phyloP scores from a whole-genome alignment of 2,797 vertebrate genomes.

The Mus spretus region DNA sequence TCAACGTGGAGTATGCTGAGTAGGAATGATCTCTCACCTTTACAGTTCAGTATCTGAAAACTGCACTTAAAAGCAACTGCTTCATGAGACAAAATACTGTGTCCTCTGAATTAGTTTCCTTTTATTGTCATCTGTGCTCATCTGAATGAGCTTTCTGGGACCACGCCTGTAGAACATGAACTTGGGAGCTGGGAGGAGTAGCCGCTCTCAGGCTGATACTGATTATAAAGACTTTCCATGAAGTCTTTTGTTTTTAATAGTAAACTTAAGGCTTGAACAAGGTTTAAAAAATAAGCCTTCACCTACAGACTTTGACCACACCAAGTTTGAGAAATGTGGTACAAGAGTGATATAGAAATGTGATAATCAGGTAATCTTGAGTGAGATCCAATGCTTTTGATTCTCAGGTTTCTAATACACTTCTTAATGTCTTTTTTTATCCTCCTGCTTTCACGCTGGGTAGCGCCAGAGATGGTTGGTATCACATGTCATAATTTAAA shows the following conservation, averaged over 20 bases:
- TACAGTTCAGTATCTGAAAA: neutral
- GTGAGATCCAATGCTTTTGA: slow-evolving; percentile 1
- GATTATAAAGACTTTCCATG: neutral
- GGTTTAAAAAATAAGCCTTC: neutral
- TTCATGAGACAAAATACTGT: neutral
- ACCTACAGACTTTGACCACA: neutral
- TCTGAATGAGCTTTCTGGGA: neutral
- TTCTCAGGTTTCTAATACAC: slow-evolving; percentile 64
- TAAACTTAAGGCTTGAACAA: neutral
- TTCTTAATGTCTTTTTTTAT: slow-evolving; percentile 85
- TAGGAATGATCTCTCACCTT: neutral
- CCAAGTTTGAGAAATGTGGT: neutral
- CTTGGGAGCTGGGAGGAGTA: rapidly evolving
- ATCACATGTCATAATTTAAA: slow-evolving; percentile 84
- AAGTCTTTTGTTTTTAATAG: neutral
- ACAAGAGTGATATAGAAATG: neutral
- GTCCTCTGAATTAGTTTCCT: neutral
- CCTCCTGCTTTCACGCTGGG: slow-evolving; percentile 88
- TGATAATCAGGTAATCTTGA: slow-evolving; percentile 21
- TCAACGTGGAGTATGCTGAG: neutral
- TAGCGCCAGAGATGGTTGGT: slow-evolving; percentile 99
- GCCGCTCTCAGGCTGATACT: neutral
- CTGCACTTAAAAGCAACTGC: neutral
- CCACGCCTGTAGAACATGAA: neutral
- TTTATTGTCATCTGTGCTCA: neutral